Base-by-base conservation (phyloP, 2,113 vertebrate genomes). In the Nothocercus nigrocapillus region DNA sequence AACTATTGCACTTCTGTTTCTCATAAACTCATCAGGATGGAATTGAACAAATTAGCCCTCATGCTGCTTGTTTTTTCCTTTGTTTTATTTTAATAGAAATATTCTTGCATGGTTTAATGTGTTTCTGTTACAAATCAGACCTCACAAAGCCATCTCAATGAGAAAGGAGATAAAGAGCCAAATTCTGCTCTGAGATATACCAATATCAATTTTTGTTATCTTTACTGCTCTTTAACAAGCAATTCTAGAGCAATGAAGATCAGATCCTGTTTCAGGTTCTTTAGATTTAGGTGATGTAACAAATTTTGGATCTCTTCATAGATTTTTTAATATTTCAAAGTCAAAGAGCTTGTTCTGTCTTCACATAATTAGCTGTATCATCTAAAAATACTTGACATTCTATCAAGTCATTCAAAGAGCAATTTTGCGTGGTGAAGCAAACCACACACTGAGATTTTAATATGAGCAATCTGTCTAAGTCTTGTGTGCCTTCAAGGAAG, bases 371-470 rank as follows among this genome's bases (percentile, higher is more conserved):
- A 66, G 9, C 58, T 58, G 28, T 83, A 74, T 70, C 1, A 51
- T 80, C 89, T 88, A 85, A 89, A 96, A 89, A 77, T 62, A 78
- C 44, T 28, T 79, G 69, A 64, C 61, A 78, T 89, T 92, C 72
- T 62, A 47, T 54, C n/a, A 72, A 79, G 79, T 63, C 53, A 76
- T 79, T 94, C 69, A 56, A 40, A 56, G 3, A 62, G 51, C 12
- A 84, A 30, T 84, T 93, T 66, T 1, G 0, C 0, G 0, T n/a
- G 62, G 58, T 45, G 77, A 81, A 86, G 42, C 13, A 79, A 88
- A 86, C 28, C 24, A 21, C 34, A 59, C 54, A 6, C 8, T 34
- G 68, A 24, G 56, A 68, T 83, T 81, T 72, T 45, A 61, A 59
- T 56, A 17, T 1, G 4, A 82, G 21, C 38, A 47, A 15, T 15